phyloP scores from a whole-genome alignment of 1,140 invertebrate genomes.

The Habropoda laboriosa region DNA sequence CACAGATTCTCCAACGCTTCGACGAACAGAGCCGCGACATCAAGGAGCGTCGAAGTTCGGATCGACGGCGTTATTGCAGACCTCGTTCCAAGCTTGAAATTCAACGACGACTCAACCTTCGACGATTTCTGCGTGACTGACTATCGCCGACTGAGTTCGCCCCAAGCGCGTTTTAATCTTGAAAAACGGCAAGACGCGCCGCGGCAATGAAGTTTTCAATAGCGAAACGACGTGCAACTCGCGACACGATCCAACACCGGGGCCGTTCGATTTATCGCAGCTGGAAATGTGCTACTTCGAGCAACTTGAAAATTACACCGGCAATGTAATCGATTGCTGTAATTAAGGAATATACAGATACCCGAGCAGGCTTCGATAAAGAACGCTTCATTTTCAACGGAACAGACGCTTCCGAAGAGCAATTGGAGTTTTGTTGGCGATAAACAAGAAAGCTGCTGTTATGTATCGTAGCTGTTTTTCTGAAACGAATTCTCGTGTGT shows the following conservation, averaged over 20 bases:
- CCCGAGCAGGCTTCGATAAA: too few species aligned
- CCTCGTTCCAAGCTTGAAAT: not conserved
- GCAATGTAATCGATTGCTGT: not conserved
- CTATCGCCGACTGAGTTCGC: not conserved
- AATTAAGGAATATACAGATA: not conserved
- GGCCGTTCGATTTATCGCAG: not conserved
- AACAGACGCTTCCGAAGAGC: too few species aligned
- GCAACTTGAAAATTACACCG: not conserved
- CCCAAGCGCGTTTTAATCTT: not conserved
- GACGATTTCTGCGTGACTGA: not conserved
- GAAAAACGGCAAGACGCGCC: not conserved
- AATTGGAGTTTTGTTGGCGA: too few species aligned
- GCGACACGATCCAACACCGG: not conserved
- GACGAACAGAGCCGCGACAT: too few species aligned
- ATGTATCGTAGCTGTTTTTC: too few species aligned
- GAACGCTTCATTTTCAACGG: too few species aligned
- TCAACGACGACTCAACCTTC: not conserved
- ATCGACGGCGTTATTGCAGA: too few species aligned
- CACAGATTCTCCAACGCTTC: too few species aligned
- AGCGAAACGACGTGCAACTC: not conserved
- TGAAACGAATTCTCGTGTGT: too few species aligned
- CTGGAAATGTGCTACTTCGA: not conserved
- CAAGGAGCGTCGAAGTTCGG: too few species aligned
- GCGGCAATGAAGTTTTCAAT: not conserved
- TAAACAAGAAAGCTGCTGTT: too few species aligned